Conservation (phyloP, 2,888 invertebrate genomes). For the Luperina nickerlii region DNA sequence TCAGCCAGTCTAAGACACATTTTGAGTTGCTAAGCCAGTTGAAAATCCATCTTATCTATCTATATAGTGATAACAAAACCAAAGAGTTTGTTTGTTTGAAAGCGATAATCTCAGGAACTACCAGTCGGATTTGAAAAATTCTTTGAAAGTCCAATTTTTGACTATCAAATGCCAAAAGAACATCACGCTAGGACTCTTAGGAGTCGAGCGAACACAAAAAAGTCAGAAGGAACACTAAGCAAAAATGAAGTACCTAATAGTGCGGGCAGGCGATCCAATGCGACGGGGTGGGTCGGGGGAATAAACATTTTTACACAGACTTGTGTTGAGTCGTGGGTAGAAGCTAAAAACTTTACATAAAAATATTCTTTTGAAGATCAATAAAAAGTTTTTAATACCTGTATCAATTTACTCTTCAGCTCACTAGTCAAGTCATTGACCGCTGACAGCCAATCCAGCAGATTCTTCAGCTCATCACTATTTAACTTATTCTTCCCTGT, state of each 20-base stretch:
- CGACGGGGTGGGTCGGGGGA: too few relatives aligned
- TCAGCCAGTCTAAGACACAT: not conserved
- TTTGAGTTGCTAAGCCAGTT: not conserved
- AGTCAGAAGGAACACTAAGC: not conserved
- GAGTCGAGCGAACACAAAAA: not conserved
- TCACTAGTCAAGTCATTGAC: constrained; percentile 81
- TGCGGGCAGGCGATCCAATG: not conserved
- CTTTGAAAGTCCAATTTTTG: not conserved
- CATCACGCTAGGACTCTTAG: not conserved
- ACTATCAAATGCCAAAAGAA: not conserved
- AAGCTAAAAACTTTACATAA: not conserved
- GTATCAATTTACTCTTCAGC: constrained; percentile 81
- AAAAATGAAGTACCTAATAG: not conserved
- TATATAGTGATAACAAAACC: not conserved
- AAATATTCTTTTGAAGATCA: not conserved
- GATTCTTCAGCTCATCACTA: constrained; percentile 76
- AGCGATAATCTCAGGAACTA: not conserved
- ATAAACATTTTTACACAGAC: too few relatives aligned
- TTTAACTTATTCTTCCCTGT: constrained; percentile 75
- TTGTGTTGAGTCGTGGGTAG: accelerated
- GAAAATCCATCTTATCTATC: not conserved
- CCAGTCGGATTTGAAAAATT: not conserved
- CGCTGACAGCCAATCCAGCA: constrained; percentile 79
- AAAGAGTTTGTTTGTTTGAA: not conserved
- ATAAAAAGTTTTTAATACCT: constrained; percentile 72